Base-by-base conservation (phyloP, 2,888 invertebrate species). In the Amblyjoppa proteus region DNA sequence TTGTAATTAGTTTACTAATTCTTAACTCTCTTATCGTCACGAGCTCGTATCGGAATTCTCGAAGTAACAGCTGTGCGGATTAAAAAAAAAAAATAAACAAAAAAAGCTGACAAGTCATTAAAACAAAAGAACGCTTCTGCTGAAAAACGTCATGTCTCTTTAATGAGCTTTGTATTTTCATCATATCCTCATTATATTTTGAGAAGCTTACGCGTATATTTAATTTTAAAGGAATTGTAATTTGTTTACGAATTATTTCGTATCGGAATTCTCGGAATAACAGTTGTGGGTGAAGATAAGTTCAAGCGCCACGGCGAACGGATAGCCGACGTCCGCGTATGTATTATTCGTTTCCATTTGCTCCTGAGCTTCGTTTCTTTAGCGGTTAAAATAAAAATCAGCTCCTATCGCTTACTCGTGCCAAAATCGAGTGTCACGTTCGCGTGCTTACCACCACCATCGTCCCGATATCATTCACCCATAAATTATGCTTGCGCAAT, bases 401-500 rank as follows among this genome's bases (percentile, higher is more conserved):
- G 13, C 7, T 66, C 28, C 76, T 82, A 76, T 79, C 76, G 56
- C 25, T n/a, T 38, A 70, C 38, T 53, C 31, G 66, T 76, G 79
- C 51, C 56, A 69, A 79, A 81, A 45, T 69, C 81, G 70, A 41
- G 58, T 77, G 78, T 75, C 76, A 77, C 76, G 73, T 85, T 83
- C 68, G 76, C n/a, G 70, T 49, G 51, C 34, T 16, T 7, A 66
- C 38, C 41, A 25, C 68, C 28, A 68, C 41, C 66, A 28, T 66
- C 51, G 28, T 41, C 71, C 75, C 66, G 70, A 71, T 76, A 64
- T 64, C 61, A 45, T 73, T 73, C 80, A 68, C 66, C 66, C 77
- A 77, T 77, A 83, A 80, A 83, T 74, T 80, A 81, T 77, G 66
- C 56, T 85, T 83, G 83, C 80, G 83, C 73, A 83, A 85, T 83